Evolutionary conservation across 2,888 invertebrate genomes (phyloP).

Genomic region (Galerucella pusilla): DNA sequence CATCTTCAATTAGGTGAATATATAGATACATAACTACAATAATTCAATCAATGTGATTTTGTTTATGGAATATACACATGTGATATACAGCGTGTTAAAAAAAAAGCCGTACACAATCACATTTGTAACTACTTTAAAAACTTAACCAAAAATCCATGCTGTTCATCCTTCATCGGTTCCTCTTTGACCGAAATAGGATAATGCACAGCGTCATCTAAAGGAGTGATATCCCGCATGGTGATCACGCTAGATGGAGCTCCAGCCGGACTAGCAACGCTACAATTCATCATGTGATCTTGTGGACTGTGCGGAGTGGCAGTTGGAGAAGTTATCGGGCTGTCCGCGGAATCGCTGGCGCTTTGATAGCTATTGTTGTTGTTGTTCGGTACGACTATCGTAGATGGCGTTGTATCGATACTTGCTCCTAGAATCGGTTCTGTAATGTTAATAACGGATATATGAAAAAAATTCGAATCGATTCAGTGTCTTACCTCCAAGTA

Average conservation of each 20-base stretch:
- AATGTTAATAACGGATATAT: slow-evolving; percentile 48
- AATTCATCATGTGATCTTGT: slow-evolving; percentile 63
- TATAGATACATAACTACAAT: neutral
- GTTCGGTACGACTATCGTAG: slow-evolving; percentile 59
- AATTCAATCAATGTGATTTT: slow-evolving; percentile 8
- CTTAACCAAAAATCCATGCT: slow-evolving; percentile 58
- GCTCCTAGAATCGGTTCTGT: slow-evolving; percentile 63
- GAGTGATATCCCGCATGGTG: slow-evolving; percentile 66
- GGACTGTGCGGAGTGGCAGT: slow-evolving; percentile 63
- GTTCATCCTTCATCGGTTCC: slow-evolving; percentile 68
- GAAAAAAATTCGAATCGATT: slow-evolving; percentile 5
- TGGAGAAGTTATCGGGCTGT: slow-evolving; percentile 68
- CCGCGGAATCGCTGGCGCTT: slow-evolving; percentile 68
- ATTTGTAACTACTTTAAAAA: slow-evolving; percentile 1
- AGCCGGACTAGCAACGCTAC: slow-evolving; percentile 62
- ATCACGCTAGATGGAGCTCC: slow-evolving; percentile 61
- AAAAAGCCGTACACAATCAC: neutral
- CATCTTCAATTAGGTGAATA: neutral
- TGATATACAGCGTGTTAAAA: neutral
- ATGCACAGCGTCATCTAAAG: slow-evolving; percentile 58
- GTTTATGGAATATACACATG: neutral
- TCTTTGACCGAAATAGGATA: slow-evolving; percentile 67
- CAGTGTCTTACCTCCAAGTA: slow-evolving; percentile 80
- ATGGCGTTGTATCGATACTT: slow-evolving; percentile 63
- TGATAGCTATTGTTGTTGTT: slow-evolving; percentile 67